These are phyloP conservation scores for Drosophila yooni DNA, from an alignment of 2,888 invertebrate species.

Conservation along the genomic window DNA sequence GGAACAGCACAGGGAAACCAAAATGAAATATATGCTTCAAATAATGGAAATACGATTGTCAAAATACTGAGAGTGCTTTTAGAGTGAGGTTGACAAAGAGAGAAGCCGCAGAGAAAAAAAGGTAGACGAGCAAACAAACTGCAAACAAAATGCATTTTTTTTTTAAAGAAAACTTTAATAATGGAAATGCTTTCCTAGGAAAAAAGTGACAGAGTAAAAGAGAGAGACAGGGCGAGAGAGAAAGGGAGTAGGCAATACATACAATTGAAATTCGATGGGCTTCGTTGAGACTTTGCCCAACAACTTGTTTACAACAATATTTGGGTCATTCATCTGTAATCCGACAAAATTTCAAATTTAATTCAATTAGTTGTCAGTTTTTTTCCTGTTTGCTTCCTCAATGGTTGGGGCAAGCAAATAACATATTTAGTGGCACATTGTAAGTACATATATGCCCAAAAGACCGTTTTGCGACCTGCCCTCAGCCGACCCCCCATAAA, in stretches of 20 bases:
- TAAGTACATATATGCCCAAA: constrained; percentile 40
- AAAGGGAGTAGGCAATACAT: neutral
- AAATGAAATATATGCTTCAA: neutral
- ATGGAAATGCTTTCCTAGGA: neutral
- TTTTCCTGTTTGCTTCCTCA: constrained; percentile 17
- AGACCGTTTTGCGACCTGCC: constrained; percentile 44
- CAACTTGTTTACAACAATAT: neutral
- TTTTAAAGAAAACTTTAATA: neutral
- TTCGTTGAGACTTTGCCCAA: neutral
- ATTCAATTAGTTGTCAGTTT: constrained; percentile 63
- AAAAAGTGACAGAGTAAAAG: neutral
- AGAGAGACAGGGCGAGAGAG: neutral
- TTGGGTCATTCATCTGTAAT: constrained; percentile 25
- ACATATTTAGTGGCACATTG: constrained; percentile 52
- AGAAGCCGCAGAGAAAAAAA: neutral
- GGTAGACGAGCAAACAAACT: neutral
- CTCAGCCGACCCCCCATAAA: neutral
- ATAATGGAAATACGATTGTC: constrained; percentile 5
- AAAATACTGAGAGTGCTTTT: constrained; percentile 9
- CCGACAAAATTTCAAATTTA: constrained; percentile 62
- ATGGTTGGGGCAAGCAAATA: constrained; percentile 2
- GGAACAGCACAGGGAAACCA: constrained; percentile 25
- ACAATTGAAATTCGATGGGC: neutral
- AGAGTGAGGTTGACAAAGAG: neutral
- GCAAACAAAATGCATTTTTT: neutral